A percentile compares a stretch with the other conserved stretches of the same genome.
These are phyloP conservation scores for Drosophila austrosaltans DNA, from an alignment of 2,888 invertebrate genomes.

Conservation along the genomic window DNA sequence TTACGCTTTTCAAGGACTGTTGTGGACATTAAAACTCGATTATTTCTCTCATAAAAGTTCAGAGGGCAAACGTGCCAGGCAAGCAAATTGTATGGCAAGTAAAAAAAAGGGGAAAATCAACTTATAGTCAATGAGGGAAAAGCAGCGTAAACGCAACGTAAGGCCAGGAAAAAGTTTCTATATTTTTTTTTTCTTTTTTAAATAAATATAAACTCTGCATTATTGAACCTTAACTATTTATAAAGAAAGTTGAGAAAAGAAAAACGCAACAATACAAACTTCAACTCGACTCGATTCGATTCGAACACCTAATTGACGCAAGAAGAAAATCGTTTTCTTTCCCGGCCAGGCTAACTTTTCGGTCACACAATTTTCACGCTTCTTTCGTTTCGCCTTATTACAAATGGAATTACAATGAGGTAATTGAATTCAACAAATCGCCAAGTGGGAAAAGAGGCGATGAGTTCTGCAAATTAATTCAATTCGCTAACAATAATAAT, in stretches of 20 bases:
- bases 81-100: constrained; percentile 44
- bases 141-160: not conserved
- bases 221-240: constrained; percentile 54
- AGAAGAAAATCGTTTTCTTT: constrained; percentile 23
- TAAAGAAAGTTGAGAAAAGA: constrained; percentile 3
- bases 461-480: constrained; percentile 62
- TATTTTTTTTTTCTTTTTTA: constrained; percentile 15
- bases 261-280: not conserved
- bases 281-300: not conserved
- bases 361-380: constrained; percentile 49
- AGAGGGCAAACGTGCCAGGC: constrained; percentile 54
- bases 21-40: constrained; percentile 68
- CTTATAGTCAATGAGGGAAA: not conserved
- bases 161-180: constrained; percentile 5
- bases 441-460: constrained; percentile 35
- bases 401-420: constrained; percentile 69
- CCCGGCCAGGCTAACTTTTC: constrained; percentile 23
- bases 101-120: constrained; percentile 8
- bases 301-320: constrained; percentile 53
- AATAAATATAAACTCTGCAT: constrained; percentile 41
- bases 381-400: constrained; percentile 28
- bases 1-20: constrained; percentile 22
- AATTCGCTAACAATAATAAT: constrained; percentile 78
- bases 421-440: constrained; percentile 78
- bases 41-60: constrained; percentile 68